Evolutionary conservation across 2,888 invertebrate species (phyloP), one percentile per base, ranked within the genome.

Genomic region (Disparrhopalites patrizii): DNA sequence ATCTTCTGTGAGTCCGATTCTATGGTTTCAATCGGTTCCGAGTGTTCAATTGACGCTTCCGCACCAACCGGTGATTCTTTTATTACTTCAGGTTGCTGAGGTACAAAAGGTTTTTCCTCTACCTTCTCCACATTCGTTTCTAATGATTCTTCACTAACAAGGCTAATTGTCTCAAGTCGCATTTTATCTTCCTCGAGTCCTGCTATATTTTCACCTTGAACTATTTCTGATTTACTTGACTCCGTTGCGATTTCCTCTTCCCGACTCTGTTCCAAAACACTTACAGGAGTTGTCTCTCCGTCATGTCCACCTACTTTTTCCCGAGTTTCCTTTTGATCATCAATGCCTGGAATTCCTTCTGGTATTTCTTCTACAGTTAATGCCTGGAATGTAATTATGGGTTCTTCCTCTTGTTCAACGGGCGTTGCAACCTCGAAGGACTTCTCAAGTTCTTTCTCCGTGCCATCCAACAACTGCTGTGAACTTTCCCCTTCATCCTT

Each of bases 11-110:
- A 52, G n/a, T 52, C 52, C 30, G 52, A 28, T 30, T 52, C 28
- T 28, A 23, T 7, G 52, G 52, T 18, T 52, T 52, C 28, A 28
- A 28, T 30, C 27, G 52, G 30, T 52, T 52, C 52, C 27, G n/a
- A 52, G 15, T 7, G 27, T 52, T 30, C 52, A 27, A 4, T 28
- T n/a, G 52, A 52, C 30, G 52, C 52, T 25, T 31, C 43, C 27
- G 8, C 25, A 5, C n/a, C 58, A 7, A 30, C 31, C 20, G 3
- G 20, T 25, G 38, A 38, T 36, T 43, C 58, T 58, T 58, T 58
- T 58, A 40, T 58, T 58, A 58, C 58, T 58, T 58, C 58, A 58
- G 58, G 28, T 27, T 40, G 33, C 58, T 58, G 58, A 58, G 43
- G 58, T 58, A 58, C 58, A 58, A 58, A 58, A 58, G 58, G 25